These are phyloP conservation scores for Thermophis baileyi DNA, from an alignment of 2,113 vertebrate species.

Conservation along the genomic window DNA sequence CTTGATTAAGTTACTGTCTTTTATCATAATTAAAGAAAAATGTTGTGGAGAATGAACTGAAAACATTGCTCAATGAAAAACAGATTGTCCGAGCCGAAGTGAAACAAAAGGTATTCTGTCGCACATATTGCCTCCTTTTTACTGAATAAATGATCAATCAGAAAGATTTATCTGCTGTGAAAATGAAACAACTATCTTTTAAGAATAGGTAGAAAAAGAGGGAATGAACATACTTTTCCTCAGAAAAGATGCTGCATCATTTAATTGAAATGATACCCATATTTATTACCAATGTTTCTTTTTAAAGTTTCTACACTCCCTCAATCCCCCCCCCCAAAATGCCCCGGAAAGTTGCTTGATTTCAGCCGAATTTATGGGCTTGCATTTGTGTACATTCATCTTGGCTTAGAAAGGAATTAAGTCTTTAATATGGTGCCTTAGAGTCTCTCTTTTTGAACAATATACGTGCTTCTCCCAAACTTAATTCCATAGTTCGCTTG, in stretches of 20 bases:
- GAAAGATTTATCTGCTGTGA: slow-evolving; percentile 60
- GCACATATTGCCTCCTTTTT: slow-evolving; percentile 31
- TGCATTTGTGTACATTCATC: slow-evolving; percentile 7
- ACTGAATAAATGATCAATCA: slow-evolving; percentile 61
- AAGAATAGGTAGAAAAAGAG: slow-evolving; percentile 9
- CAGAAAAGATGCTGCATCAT: slow-evolving; percentile 40
- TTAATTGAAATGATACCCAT: slow-evolving; percentile 35
- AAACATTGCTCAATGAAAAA: slow-evolving; percentile 64
- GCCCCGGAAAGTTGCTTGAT: slow-evolving; percentile 34
- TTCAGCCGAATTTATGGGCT: slow-evolving; percentile 41
- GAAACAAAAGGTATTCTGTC: slow-evolving; percentile 63
- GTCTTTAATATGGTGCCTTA: slow-evolving; percentile 44
- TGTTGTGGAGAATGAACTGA: slow-evolving; percentile 61
- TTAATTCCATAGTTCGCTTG: slow-evolving; percentile 26
- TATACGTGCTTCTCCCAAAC: slow-evolving; percentile 3
- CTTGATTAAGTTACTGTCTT: slow-evolving; percentile 78
- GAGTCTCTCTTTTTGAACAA: slow-evolving; percentile 42
- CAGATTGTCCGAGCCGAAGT: slow-evolving; percentile 66
- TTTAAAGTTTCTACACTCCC: not conserved
- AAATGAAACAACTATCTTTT: slow-evolving; percentile 52
- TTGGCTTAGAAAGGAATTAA: slow-evolving; percentile 37
- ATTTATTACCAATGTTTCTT: slow-evolving; percentile 22
- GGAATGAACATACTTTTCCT: slow-evolving; percentile 33
- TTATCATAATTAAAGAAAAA: slow-evolving; percentile 80
- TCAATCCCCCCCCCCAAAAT: not conserved